Evolutionary conservation across 2,888 invertebrate genomes (phyloP).

Genomic region (Drosophila suboccidentalis): DNA sequence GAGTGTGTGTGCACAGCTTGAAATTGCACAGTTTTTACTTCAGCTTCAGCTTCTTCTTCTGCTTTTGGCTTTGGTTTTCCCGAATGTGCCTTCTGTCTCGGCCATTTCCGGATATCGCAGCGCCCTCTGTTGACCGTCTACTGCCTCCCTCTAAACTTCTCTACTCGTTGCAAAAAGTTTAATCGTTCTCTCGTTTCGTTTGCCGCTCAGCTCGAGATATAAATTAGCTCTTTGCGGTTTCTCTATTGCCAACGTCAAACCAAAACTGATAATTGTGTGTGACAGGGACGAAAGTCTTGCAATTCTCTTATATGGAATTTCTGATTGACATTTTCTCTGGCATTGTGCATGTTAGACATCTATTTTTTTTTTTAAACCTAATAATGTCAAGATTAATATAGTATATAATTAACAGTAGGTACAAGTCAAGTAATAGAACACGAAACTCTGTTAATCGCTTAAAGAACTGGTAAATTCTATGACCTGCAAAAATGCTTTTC

Average conservation of each 20-base stretch:
- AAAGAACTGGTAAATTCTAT: too few relatives aligned
- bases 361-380: too few relatives aligned
- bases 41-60: background rate
- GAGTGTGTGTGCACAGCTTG: slow-evolving; percentile 58
- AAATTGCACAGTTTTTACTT: slow-evolving; percentile 60
- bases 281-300: slow-evolving; percentile 8
- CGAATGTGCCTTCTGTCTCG: slow-evolving; percentile 31
- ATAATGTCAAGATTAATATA: background rate
- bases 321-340: background rate
- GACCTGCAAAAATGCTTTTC: too few relatives aligned
- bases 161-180: slow-evolving; percentile 36
- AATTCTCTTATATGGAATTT: background rate
- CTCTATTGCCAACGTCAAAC: slow-evolving; percentile 10
- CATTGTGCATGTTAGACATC: background rate
- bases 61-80: background rate
- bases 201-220: slow-evolving; percentile 27
- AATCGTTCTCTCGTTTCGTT: slow-evolving; percentile 31
- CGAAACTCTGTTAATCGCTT: too few relatives aligned
- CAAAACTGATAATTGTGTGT: slow-evolving; percentile 51
- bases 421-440: background rate
- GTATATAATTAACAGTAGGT: background rate
- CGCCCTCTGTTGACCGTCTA: background rate
- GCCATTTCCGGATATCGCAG: slow-evolving; percentile 13
- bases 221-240: slow-evolving; percentile 58
- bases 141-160: slow-evolving; percentile 32